Evolutionary conservation across 2,113 vertebrate species (phyloP).

Genomic region (Piaya cayana): DNA sequence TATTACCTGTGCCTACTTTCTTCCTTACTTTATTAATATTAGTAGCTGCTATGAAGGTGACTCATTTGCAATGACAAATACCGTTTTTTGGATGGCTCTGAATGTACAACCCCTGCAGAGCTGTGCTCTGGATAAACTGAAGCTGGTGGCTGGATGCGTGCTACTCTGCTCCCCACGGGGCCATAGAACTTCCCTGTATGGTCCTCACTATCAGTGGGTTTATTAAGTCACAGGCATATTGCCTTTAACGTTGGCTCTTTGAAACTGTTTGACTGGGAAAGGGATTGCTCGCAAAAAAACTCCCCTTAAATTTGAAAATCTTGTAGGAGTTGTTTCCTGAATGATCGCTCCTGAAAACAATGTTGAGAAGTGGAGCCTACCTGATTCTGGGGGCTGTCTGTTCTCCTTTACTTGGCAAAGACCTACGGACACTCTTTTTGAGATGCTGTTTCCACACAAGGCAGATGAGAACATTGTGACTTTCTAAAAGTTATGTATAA

Average conservation of each 20-base stretch:
- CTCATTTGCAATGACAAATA: not conserved
- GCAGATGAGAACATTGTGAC: not conserved
- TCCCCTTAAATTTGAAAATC: not conserved
- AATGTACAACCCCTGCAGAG: not conserved
- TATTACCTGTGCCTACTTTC: not conserved
- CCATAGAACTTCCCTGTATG: rapidly evolving
- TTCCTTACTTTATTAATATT: not conserved
- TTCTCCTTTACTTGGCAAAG: not conserved
- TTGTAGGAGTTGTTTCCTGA: not conserved
- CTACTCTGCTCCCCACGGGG: rapidly evolving
- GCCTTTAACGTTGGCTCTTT: not conserved
- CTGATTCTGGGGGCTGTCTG: not conserved
- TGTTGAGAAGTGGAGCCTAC: not conserved
- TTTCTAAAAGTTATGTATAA: not conserved
- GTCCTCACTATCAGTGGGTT: not conserved
- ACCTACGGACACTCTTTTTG: not conserved
- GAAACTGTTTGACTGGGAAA: not conserved
- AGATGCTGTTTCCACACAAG: not conserved
- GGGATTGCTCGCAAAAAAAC: not conserved
- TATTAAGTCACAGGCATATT: not conserved
- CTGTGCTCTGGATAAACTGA: not conserved
- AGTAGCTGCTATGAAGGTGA: not conserved
- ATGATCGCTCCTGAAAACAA: not conserved
- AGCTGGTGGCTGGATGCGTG: not conserved
- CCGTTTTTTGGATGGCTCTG: not conserved